Evolutionary conservation across 2,888 invertebrate genomes (phyloP), one percentile per base, ranked within the genome.

Genomic region (Caenorhabditis wallacei): DNA sequence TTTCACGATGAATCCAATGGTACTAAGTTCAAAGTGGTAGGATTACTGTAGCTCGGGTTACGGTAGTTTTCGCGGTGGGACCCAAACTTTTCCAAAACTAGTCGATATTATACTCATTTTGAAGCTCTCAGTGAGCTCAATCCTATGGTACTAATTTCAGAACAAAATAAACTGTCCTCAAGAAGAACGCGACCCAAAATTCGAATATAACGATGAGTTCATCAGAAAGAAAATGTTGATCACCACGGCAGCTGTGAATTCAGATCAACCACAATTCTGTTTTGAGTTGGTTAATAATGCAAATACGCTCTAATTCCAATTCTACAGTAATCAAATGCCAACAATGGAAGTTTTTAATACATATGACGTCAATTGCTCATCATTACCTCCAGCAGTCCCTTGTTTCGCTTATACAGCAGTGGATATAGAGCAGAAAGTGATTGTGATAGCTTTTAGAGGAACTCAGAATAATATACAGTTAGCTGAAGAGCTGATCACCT

Each of bases 341-440:
- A 69, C 57, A 1, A 78, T 78, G 76, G 48, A 53, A 13, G 61
- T 78, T 18, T 69, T 20, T 51, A 68, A 69, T 30, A 69, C 61
- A 0, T 69, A 61, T 20, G 46, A 54, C 22, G 69, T 63, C 40
- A 69, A 78, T 43, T 78, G 76, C n/a, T 69, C 68, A 10, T 30
- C 68, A 1, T 37, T 63, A 0, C 46, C 53, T 11, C 69, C 69
- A 10, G 61, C 59, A 20, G 61, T 63, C 2, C 59, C 79, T 0
- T 84, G 84, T 46, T 63, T 68, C 48, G 81, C 57, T 8, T 82
- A 79, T 30, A 81, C 81, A 5, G 81, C 79, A 7, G 69, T 63
- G 16, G 84, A 84, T 26, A 24, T 13, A 20, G 37, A 53, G 8
- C 68, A 79, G 30, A 81, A 84, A 66, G 64, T 79, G 26, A 79